Base-by-base conservation (phyloP, 2,113 vertebrate species). In the Orthonyx spaldingii region DNA sequence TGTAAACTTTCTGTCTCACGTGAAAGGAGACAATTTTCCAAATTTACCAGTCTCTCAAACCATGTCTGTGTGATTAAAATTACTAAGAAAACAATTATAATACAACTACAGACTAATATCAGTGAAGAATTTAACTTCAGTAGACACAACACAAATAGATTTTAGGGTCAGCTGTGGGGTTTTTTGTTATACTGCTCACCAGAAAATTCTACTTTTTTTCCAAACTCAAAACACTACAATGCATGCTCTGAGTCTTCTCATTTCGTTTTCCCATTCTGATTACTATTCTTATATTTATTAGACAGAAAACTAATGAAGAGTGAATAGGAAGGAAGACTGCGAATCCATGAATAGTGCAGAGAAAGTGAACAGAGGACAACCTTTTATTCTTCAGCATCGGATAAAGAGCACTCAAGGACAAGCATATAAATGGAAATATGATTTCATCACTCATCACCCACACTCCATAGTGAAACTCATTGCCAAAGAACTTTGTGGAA, bases 151-250 rank as follows among this genome's bases (percentile, higher is more conserved):
- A 56, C 33, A 79, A 87, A 78, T 2, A 68, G 28, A 72, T 60
- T 83, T 68, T 64, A 75, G 1, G 1, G 8, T 39, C 18, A 77
- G 3, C 6, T 27, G 10, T 13, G 24, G 9, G 0, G 0, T 8
- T 52, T 81, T 68, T 75, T 44, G 3, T 61, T 46, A 61, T 24
- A 68, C 19, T 52, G 8, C 28, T 74, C 13, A 42, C 26, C 46
- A 49, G 18, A 81, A 83, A 86, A 49, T 12, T 56, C 26, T 21
- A 6, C 4, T 44, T 81, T 84, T 60, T 87, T 74, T 10, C 53
- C 42, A 70, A 78, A 74, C 10, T 57, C 59, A 74, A 41, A 60
- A n/a, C 18, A 77, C 27, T 56, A 16, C 17, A 84, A 19, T 39
- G 23, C 32, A 66, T 33, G 11, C 5, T 74, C 41, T 52, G 39